A percentile compares a stretch with the other conserved stretches of the same genome.
Conservation (phyloP, 2,888 invertebrate genomes). For the Tenthredo amoena region DNA sequence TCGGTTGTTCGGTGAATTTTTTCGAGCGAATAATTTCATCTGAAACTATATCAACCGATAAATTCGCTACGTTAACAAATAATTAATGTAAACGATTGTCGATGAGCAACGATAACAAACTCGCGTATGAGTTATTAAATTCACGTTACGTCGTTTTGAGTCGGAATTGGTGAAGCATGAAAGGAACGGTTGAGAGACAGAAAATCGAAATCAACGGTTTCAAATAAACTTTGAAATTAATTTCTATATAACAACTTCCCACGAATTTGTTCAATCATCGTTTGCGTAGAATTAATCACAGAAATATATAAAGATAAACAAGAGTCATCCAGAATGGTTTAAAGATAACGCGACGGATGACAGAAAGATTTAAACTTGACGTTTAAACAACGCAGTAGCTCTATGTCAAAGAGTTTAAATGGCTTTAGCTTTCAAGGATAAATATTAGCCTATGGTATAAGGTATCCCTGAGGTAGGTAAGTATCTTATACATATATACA, state of each 20-base stretch:
- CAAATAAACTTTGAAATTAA: slow-evolving; percentile 19
- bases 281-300: neutral
- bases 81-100: neutral
- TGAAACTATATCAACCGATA: neutral
- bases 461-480: slow-evolving; percentile 23
- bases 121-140: neutral
- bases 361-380: neutral
- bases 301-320: slow-evolving; percentile 15
- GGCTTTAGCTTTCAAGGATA: slow-evolving; percentile 21
- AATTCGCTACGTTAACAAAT: neutral
- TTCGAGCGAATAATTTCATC: neutral
- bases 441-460: slow-evolving; percentile 37
- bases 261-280: neutral
- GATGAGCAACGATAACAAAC: slow-evolving; percentile 8
- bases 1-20: neutral
- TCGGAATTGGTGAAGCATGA: neutral
- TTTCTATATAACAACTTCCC: neutral
- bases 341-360: neutral
- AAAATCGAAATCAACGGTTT: neutral
- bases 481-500: neutral
- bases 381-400: slow-evolving; percentile 24
- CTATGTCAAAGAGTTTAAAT: slow-evolving; percentile 1
- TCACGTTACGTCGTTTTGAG: neutral
- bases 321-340: neutral
- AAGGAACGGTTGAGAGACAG: neutral